These are phyloP conservation scores for Mythimna lalbum DNA, from an alignment of 2,888 invertebrate genomes.

Conservation along the genomic window DNA sequence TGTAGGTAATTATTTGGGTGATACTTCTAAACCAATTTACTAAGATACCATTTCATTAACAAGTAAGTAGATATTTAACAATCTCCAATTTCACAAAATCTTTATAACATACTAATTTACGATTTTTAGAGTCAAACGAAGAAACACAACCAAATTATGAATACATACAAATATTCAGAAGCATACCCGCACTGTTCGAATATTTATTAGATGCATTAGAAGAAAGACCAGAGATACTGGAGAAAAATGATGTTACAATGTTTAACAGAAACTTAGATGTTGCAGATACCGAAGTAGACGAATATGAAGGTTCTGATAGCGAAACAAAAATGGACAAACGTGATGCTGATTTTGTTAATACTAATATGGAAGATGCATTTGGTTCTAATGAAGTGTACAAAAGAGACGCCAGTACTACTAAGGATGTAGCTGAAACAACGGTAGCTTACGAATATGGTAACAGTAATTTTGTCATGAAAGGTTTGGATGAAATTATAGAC, in stretches of 20 bases:
- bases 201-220: constrained; percentile 74
- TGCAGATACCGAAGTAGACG: not conserved
- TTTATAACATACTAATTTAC: not conserved
- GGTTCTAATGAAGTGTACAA: constrained; percentile 29
- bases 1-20: too few relatives aligned
- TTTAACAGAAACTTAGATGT: constrained; percentile 60
- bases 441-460: constrained; percentile 49
- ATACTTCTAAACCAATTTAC: too few relatives aligned
- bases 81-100: not conserved
- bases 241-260: constrained; percentile 70
- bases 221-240: constrained; percentile 76
- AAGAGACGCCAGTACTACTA: constrained; percentile 32
- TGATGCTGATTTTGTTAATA: constrained; percentile 3
- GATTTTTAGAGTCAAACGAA: constrained; percentile 57
- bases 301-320: constrained; percentile 17
- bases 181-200: constrained; percentile 77
- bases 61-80: too few relatives aligned
- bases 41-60: too few relatives aligned
- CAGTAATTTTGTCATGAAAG: constrained; percentile 39
- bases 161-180: constrained; percentile 74
- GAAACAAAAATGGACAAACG: constrained; percentile 22
- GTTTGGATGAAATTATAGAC: constrained; percentile 11
- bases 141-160: constrained; percentile 60
- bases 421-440: constrained; percentile 20
- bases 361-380: not conserved